Base-by-base conservation (phyloP, 1,140 invertebrate species). In the Megalonaias nervosa region DNA sequence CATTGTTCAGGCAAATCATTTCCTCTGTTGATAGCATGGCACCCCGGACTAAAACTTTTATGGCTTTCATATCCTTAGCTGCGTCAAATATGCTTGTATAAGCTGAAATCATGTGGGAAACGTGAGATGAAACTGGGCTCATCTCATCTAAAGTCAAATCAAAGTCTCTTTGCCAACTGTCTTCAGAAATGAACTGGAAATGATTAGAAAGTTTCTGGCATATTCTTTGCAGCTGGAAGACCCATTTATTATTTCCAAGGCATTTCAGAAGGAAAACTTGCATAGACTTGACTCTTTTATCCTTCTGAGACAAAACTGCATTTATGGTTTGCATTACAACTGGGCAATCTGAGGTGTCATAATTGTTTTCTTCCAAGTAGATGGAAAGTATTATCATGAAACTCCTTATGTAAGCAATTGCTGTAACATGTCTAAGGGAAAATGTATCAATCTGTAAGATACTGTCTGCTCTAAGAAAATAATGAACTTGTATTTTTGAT, bases 381-480 rank as follows among this genome's bases (percentile, higher is more conserved):
- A 48, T 21, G 55, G 59, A 21, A 3, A 76, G 13, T 14, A 64
- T 2, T 13, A 15, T 62, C 55, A 70, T 69, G 12, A 57, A 19
- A 9, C 67, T 38, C 23, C 38, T 69, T 56, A 70, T 59, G 17
- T 62, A 76, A 21, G 74, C 74, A 64, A 76, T 16, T 31, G 74
- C 67, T n/a, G 74, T 57, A n/a, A 70, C 16, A 23, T 64, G 64
- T 38, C n/a, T 12, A 57, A 76, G 23, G 0, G 58, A n/a, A 70
- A 57, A 12, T 55, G 23, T 57, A 23, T 26, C 16, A 15, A 56
- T 59, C 17, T 76, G 67, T 2, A 76, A 13, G 12, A 76, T 26
- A 57, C 26, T 62, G 26, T 31, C 26, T 31, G 26, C 26, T 31
- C 4, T 31, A 31, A 31, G 38, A 31, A 31, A 31, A 4, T 31